Base-by-base conservation (phyloP, 2,888 invertebrate genomes). In the Nemapogon koenigi region DNA sequence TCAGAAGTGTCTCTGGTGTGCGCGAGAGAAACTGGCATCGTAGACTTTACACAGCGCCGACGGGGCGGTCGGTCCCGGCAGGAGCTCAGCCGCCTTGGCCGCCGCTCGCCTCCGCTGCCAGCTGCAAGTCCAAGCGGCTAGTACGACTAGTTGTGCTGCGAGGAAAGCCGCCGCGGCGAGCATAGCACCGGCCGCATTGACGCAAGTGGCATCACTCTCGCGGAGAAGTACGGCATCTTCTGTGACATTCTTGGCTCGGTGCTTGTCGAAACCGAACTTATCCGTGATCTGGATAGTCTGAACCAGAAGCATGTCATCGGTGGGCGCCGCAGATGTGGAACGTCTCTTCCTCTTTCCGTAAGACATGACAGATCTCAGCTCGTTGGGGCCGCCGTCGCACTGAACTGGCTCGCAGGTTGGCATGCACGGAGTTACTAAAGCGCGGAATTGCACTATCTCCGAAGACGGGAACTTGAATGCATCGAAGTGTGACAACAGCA, bases 401-500 rank as follows among this genome's bases (percentile, higher is more conserved):
- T 91, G 91, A 7, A 94, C 92, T 6, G 95, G 94, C 60, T 94
- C 93, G 67, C 95, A 96, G 29, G 88, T 84, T 16, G 94, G 94
- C 88, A 96, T 90, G 66, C 95, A 95, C 0, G 95, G 95, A 2
- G 94, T 94, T 26, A 96, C 94, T 56, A 95, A 69, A n/a, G 95
- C 95, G 45, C 94, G 87, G 87, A 96, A 96, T 63, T 95, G 95
- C 2, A 96, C 95, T 31, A 94, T 90, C 63, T 95, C 94, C 10
- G 94, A 94, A 35, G 94, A 94, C 29, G 95, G 95, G 82, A 96
- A 96, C 69, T 96, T 95, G 84, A 96, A 96, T 25, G 95, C 95
- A 66, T 95, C 95, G 75, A 96, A 95, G 72, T 92, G 90, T 37
- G 94, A 94, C 43, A 94, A 78, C 44, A 95, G 79, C 51, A 91